Evolutionary conservation across 2,113 vertebrate species (phyloP).

Genomic region (Mugil cephalus): DNA sequence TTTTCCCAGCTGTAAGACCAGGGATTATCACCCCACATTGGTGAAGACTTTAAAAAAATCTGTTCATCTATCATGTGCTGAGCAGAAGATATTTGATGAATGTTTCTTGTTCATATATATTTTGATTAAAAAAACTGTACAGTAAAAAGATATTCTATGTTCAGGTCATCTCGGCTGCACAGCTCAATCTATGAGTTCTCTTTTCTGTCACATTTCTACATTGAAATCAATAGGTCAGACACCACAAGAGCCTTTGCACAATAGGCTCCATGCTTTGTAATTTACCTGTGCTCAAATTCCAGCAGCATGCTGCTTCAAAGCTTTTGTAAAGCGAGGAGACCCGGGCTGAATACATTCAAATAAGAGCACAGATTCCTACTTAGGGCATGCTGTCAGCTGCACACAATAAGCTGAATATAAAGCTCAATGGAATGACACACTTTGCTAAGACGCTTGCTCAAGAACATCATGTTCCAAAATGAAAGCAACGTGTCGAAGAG

Average conservation of each 20-base stretch:
- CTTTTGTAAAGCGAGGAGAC: slow-evolving; percentile 49
- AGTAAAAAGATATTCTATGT: too few relatives aligned
- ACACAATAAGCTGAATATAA: slow-evolving; percentile 53
- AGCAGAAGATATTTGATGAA: too few relatives aligned
- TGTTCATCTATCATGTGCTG: too few relatives aligned
- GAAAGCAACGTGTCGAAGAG: slow-evolving; percentile 18
- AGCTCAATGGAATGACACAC: slow-evolving; percentile 38
- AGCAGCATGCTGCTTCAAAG: slow-evolving; percentile 50
- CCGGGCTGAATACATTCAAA: slow-evolving; percentile 45
- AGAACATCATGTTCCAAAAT: slow-evolving; percentile 44
- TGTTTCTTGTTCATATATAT: too few relatives aligned
- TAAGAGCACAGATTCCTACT: slow-evolving; percentile 49
- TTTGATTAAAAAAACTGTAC: too few relatives aligned
- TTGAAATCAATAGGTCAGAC: slow-evolving; percentile 23
- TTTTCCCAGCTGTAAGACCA: too few relatives aligned
- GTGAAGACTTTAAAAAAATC: too few relatives aligned
- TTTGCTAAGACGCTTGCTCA: slow-evolving; percentile 15
- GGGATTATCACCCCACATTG: too few relatives aligned
- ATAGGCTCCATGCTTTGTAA: slow-evolving; percentile 60
- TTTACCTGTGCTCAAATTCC: slow-evolving; percentile 72
- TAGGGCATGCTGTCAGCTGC: slow-evolving; percentile 42
- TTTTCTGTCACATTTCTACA: slow-evolving; percentile 9
- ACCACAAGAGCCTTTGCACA: slow-evolving; percentile 37
- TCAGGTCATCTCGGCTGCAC: neutral
- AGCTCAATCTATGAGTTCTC: neutral